phyloP scores from a whole-genome alignment of 2,888 invertebrate genomes.

The Thera britannica region DNA sequence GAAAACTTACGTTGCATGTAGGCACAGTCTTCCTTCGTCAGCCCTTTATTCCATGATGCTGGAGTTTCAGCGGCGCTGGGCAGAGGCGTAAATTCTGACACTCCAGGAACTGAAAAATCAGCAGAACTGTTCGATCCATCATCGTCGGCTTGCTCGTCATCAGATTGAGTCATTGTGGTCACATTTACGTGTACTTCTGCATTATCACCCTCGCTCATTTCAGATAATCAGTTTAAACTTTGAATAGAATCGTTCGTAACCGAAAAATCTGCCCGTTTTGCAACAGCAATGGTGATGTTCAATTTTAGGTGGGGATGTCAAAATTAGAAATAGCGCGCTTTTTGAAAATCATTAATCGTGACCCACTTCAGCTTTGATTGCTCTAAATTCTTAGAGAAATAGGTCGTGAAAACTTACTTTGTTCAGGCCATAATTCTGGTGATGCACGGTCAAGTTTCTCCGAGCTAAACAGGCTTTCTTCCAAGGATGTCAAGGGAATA shows the following conservation, averaged over 20 bases:
- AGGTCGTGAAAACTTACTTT: constrained; percentile 86
- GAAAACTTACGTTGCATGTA: constrained; percentile 91
- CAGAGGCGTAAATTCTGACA: constrained; percentile 91
- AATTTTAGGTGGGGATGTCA: constrained; percentile 66
- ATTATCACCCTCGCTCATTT: constrained; percentile 67
- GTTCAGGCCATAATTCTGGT: constrained; percentile 98
- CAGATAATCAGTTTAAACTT: constrained; percentile 59
- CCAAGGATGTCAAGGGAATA: constrained; percentile 83
- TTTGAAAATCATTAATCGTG: constrained; percentile 62
- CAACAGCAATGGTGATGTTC: constrained; percentile 38
- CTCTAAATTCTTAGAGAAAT: constrained; percentile 9
- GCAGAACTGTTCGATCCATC: constrained; percentile 64
- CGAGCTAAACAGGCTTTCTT: constrained; percentile 92
- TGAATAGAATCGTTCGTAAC: constrained; percentile 68
- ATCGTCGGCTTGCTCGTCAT: constrained; percentile 17
- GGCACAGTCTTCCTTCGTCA: constrained; percentile 89
- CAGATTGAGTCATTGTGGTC: constrained; percentile 31
- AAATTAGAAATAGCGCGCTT: constrained; percentile 74
- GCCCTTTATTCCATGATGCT: constrained; percentile 88
- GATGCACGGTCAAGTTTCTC: constrained; percentile 97
- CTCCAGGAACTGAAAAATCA: constrained; percentile 92
- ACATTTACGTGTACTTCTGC: constrained; percentile 51
- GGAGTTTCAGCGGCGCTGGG: constrained; percentile 84
- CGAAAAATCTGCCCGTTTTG: constrained; percentile 57
- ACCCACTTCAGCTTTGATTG: constrained; percentile 20